Evolutionary conservation across 2,113 vertebrate species (phyloP), one percentile per base, ranked within the genome.

Genomic region (Microcebus tavaratra): DNA sequence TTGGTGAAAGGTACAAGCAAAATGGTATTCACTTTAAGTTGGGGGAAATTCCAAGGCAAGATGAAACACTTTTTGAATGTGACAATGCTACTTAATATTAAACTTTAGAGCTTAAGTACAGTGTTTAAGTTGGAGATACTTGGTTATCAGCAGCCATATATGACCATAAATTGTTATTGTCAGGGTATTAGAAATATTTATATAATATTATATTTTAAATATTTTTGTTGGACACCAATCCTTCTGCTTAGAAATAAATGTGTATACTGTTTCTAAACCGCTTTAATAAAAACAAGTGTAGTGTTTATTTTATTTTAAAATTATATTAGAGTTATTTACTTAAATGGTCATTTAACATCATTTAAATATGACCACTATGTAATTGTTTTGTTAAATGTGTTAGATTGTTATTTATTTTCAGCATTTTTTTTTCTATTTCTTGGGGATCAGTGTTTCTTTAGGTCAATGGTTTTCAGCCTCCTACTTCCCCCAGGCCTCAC

Each of bases 171-270:
- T 88, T 88, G 55, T 95, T 91, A 79, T 87, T 89, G 39, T 87
- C 59, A 92, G 27, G 29, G 23, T 83, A 20, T 70, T 87, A 27
- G 88, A 86, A 87, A 73, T 95, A 48, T 92, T 84, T 91, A 42
- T 88, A 50, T 21, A 50, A 72, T 14, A 36, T 88, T 63, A 31
- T 29, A 59, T 94, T 92, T 92, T 94, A 90, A 83, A 93, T 61
- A 81, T 87, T 86, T 82, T 39, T 61, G 15, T 94, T 79, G 84
- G n/a, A 87, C 11, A 18, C 45, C 63, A 94, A 90, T 91, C 63
- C 31, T 45, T 88, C 34, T 94, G 31, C 48, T 94, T 90, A 73
- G 48, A 94, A 96, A 61, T 39, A 94, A 96, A 61, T 39, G 6
- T 84, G 0, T 80, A 31, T 2, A 79, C 34, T 55, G 20, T 72